A percentile compares a stretch with the other conserved stretches of the same genome.
phyloP scores from a whole-genome alignment of 2,797 vertebrate species.

The Choloepus didactylus region DNA sequence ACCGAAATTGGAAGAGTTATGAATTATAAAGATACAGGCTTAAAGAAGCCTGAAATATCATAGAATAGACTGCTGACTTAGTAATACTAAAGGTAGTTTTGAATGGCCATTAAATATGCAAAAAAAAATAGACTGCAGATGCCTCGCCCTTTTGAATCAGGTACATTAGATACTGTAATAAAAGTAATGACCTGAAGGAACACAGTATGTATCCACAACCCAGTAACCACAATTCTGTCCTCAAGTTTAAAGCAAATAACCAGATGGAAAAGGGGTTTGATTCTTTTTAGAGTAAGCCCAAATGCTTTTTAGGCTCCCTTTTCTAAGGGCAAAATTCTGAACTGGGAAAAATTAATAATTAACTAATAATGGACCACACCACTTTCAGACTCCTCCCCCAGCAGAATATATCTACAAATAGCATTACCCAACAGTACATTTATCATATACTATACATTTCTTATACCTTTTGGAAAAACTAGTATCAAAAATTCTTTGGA shows the following conservation, averaged over 20 bases:
- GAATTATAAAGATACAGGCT: not conserved
- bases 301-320: constrained; percentile 14
- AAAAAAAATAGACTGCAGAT: not conserved
- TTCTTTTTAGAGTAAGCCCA: constrained; percentile 51
- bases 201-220: not conserved
- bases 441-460: not conserved
- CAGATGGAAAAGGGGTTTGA: not conserved
- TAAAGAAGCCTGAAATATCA: constrained; percentile 2
- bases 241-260: constrained; percentile 57
- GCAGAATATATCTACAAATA: constrained; percentile 2
- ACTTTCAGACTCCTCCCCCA: not conserved
- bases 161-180: not conserved
- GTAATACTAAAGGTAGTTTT: not conserved
- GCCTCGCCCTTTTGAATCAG: not conserved
- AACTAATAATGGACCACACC: constrained; percentile 13
- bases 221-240: not conserved
- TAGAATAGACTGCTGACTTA: not conserved
- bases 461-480: constrained; percentile 23
- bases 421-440: constrained; percentile 6
- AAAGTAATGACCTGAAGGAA: not conserved
- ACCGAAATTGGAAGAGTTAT: not conserved
- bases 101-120: not conserved
- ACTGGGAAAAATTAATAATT: constrained; percentile 37
- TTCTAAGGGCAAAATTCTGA: constrained; percentile 4
- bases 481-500: not conserved